phyloP scores from a whole-genome alignment of 2,888 invertebrate genomes.

The Glyphotaelius pellucidus region DNA sequence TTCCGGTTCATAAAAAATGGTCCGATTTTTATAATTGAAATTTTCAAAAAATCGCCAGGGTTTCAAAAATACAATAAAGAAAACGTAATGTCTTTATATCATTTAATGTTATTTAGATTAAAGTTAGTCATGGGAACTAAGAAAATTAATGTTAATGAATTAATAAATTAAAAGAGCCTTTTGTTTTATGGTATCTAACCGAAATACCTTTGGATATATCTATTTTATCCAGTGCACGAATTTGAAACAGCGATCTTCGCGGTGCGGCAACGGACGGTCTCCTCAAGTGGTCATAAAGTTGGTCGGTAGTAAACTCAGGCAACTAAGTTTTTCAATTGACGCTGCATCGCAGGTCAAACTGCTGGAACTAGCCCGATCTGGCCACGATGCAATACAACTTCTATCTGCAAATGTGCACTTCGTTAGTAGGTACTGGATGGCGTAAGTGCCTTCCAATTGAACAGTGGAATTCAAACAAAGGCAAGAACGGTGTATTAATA shows the following conservation, averaged over 20 bases:
- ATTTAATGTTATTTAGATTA: too few species aligned
- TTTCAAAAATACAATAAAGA: too few species aligned
- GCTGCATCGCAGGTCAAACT: conserved; percentile 52
- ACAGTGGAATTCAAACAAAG: background rate
- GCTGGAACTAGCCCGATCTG: conserved; percentile 47
- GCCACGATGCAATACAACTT: conserved; percentile 28
- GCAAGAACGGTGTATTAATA: background rate
- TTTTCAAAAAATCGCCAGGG: too few species aligned
- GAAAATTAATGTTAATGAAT: background rate
- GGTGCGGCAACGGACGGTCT: conserved; percentile 4
- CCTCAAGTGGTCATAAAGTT: conserved; percentile 49
- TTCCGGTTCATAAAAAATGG: too few species aligned
- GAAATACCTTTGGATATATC: background rate
- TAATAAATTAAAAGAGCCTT: background rate
- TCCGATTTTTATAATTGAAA: too few species aligned
- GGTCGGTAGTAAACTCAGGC: conserved; percentile 42
- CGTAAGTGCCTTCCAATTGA: conserved; percentile 13
- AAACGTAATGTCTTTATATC: too few species aligned
- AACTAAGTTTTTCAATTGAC: conserved; percentile 57
- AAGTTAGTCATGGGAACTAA: too few species aligned
- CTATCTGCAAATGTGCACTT: conserved; percentile 19
- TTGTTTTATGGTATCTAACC: background rate
- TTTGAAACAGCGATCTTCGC: conserved; percentile 8
- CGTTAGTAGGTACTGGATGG: background rate
- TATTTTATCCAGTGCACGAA: background rate